Percentiles rank a stretch among this genome's conserved stretches.
Conservation (phyloP, 2,113 vertebrate species). For the Hystrix brachyura region DNA sequence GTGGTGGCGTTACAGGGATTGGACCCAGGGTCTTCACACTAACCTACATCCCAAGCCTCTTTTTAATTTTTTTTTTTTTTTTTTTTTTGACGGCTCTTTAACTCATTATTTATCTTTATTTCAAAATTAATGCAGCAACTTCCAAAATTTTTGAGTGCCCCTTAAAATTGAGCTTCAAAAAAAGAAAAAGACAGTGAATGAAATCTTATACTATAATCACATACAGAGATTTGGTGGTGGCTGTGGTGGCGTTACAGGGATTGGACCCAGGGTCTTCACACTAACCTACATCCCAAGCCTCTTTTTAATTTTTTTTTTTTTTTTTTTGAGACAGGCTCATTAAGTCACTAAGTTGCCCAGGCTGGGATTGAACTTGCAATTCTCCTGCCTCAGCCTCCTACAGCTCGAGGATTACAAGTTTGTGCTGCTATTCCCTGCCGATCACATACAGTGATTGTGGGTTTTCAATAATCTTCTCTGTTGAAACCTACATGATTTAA, state of each 20-base stretch:
- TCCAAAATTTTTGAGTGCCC: constrained; percentile 38
- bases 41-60: neutral
- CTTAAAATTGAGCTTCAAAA: neutral
- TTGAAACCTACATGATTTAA: neutral
- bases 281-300: neutral
- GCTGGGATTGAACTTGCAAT: neutral
- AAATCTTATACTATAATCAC: constrained; percentile 26
- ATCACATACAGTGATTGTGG: neutral
- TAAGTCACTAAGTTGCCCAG: neutral
- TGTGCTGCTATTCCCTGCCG: neutral
- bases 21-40: neutral
- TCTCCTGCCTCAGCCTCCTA: neutral
- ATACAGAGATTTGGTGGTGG: neutral
- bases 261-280: neutral
- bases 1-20: neutral
- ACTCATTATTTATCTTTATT: no score
- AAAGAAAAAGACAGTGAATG: neutral
- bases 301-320: neutral
- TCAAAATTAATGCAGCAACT: constrained; percentile 45
- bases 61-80: neutral
- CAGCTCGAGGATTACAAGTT: neutral
- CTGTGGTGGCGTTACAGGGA: neutral
- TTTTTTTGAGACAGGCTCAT: neutral
- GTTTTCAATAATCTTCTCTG: neutral
- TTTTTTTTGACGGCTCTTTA: no score